These are phyloP conservation scores for Rhynchopsitta pachyrhyncha DNA, from an alignment of 2,113 vertebrate genomes.

Conservation along the genomic window DNA sequence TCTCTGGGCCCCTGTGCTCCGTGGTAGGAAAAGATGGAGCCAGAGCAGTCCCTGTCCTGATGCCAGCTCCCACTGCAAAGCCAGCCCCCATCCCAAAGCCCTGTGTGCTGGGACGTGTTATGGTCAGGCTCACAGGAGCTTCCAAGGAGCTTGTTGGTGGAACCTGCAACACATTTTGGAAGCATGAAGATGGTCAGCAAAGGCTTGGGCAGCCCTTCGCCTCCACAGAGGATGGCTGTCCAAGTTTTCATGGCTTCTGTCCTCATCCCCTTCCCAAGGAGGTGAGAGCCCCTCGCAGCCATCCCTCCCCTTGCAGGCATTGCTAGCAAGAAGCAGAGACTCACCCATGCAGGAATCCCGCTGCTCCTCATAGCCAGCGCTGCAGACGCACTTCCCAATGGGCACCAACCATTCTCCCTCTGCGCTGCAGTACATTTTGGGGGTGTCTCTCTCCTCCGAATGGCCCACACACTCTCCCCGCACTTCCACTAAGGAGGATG, in stretches of 20 bases:
- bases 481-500: constrained; percentile 94
- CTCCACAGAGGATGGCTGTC: not conserved
- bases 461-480: constrained; percentile 91
- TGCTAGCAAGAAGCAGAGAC: not conserved
- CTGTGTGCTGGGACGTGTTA: not conserved
- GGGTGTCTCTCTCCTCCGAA: constrained; percentile 92
- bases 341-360: constrained; percentile 90
- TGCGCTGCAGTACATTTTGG: constrained; percentile 98
- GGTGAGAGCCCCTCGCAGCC: not conserved
- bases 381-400: constrained; percentile 95
- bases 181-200: not conserved
- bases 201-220: not conserved
- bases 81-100: not conserved
- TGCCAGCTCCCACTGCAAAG: not conserved
- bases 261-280: not conserved
- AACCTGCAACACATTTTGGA: not conserved
- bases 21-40: not conserved
- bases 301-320: not conserved
- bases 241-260: not conserved
- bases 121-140: not conserved
- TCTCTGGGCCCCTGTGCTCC: fast-evolving
- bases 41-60: not conserved
- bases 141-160: not conserved
- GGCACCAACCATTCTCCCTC: constrained; percentile 98
- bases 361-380: constrained; percentile 89